These are phyloP conservation scores for Rhysida immarginata DNA, from an alignment of 1,140 invertebrate species.

Conservation along the genomic window DNA sequence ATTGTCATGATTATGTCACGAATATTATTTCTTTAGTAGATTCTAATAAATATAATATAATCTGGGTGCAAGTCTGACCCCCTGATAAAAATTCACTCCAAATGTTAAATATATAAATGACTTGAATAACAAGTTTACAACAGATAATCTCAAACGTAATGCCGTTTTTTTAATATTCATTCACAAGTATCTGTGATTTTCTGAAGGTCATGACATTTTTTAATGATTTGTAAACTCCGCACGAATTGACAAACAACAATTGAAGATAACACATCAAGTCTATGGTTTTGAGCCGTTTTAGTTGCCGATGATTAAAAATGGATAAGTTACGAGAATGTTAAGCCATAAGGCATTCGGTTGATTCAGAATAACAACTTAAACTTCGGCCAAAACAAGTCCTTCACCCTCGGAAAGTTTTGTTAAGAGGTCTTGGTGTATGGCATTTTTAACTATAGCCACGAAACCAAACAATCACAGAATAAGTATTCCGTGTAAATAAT, in stretches of 20 bases:
- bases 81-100: too few species aligned
- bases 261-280: slow-evolving; percentile 2
- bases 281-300: slow-evolving; percentile 3
- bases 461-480: not conserved
- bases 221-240: not conserved
- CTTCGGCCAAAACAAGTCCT: not conserved
- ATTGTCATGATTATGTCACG: too few species aligned
- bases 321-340: not conserved
- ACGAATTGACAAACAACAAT: not conserved
- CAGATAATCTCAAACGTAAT: too few species aligned
- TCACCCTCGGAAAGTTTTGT: not conserved
- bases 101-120: too few species aligned
- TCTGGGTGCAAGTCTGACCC: too few species aligned
- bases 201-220: too few species aligned
- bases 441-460: not conserved
- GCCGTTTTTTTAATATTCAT: too few species aligned
- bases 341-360: not conserved
- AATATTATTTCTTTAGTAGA: too few species aligned
- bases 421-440: not conserved
- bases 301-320: not conserved
- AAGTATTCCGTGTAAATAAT: not conserved
- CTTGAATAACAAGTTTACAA: too few species aligned
- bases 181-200: too few species aligned
- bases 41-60: too few species aligned
- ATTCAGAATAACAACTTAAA: not conserved